Evolutionary conservation across 1,140 invertebrate species (phyloP).

Genomic region (Diprion similis): DNA sequence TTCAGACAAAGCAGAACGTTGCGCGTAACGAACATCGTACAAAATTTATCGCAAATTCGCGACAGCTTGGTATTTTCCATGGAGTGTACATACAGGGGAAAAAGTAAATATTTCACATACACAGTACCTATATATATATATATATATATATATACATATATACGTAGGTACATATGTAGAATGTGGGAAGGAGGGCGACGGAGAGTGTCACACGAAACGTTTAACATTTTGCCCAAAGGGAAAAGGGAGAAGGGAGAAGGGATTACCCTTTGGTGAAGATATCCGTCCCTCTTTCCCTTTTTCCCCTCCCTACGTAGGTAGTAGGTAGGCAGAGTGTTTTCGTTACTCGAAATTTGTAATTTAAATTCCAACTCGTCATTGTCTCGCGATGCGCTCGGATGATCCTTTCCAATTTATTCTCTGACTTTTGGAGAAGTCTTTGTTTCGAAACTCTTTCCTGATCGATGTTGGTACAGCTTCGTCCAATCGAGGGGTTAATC

Average conservation of each 20-base stretch:
- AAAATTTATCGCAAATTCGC: not conserved
- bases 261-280: not conserved
- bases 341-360: not conserved
- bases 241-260: not conserved
- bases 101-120: too few species aligned
- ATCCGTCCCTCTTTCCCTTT: not conserved
- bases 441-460: not conserved
- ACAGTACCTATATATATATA: too few species aligned
- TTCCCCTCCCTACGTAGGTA: too few species aligned
- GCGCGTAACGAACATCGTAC: not conserved
- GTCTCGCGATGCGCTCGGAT: not conserved
- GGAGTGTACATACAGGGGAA: not conserved
- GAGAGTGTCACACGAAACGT: not conserved
- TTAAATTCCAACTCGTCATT: not conserved
- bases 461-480: not conserved
- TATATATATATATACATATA: too few species aligned
- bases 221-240: not conserved
- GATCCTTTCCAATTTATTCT: not conserved
- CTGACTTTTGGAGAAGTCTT: not conserved
- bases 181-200: not conserved
- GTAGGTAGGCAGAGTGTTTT: not conserved
- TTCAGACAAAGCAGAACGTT: not conserved
- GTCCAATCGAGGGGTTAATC: not conserved
- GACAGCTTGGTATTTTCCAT: constrained; percentile 5
- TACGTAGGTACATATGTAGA: not conserved